phyloP scores from a whole-genome alignment of 64 coral and sea anemone species.

The Stichodactyla helianthus region DNA sequence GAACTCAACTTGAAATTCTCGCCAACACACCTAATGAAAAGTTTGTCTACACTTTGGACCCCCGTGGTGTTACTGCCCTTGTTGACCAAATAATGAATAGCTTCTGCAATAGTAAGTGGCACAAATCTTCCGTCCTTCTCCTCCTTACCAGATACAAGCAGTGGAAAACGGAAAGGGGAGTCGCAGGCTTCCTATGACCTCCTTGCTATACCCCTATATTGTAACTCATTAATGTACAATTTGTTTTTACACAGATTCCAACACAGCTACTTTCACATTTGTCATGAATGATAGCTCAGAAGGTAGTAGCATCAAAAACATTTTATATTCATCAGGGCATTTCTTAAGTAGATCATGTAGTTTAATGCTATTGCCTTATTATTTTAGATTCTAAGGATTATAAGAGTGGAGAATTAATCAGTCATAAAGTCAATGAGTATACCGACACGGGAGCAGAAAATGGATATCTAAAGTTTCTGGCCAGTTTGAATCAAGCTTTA shows the following conservation, averaged over 20 bases:
- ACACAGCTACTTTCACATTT: neutral
- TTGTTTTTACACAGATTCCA: neutral
- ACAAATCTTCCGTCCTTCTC: neutral
- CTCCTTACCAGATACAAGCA: no score
- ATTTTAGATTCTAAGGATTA: neutral
- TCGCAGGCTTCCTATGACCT: no score
- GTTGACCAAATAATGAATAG: conserved; percentile 14
- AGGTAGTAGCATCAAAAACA: neutral
- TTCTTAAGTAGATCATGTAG: no score
- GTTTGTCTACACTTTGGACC: conserved; percentile 3
- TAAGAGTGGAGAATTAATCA: neutral
- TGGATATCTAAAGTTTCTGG: conserved; percentile 7
- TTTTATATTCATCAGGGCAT: no score
- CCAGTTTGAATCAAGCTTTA: neutral
- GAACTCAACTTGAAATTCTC: conserved; percentile 40
- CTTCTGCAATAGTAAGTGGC: conserved; percentile 20
- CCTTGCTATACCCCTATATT: no score
- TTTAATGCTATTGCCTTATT: neutral
- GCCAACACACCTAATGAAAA: conserved; percentile 26
- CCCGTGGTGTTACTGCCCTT: neutral
- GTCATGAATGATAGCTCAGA: neutral
- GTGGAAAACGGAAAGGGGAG: no score
- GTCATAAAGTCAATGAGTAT: neutral
- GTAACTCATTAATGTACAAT: no score
- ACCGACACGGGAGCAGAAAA: neutral